Evolutionary conservation across 2,797 vertebrate genomes (phyloP).

Genomic region (Rhynchotus rufescens): DNA sequence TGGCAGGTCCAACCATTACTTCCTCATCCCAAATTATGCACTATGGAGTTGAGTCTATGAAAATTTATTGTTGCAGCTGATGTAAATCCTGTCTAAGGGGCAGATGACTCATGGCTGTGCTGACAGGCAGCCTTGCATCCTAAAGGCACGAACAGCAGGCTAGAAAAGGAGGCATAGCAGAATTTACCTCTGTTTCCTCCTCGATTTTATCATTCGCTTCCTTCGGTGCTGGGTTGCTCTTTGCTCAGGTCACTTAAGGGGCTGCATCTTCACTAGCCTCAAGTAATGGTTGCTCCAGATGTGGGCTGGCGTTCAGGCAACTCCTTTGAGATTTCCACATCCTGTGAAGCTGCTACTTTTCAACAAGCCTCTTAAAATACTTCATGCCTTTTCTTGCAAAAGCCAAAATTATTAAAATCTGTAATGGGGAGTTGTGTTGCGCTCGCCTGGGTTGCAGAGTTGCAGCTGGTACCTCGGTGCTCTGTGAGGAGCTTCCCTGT

Average conservation of each 20-base stretch:
- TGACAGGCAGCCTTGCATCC: not conserved
- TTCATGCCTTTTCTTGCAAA: not conserved
- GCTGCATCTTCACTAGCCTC: not conserved
- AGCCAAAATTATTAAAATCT: not conserved
- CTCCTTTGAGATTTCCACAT: not conserved
- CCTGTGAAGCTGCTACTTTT: no score
- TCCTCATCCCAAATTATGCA: not conserved
- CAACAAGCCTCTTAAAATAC: no score
- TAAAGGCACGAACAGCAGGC: not conserved
- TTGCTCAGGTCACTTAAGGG: not conserved
- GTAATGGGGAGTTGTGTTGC: not conserved
- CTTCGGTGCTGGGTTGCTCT: not conserved
- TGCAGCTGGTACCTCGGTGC: not conserved
- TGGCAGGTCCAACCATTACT: slow-evolving; percentile 6
- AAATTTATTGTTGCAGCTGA: slow-evolving; percentile 30
- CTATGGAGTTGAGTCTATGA: not conserved
- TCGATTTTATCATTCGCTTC: not conserved
- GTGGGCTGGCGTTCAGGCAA: not conserved
- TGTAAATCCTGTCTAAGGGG: slow-evolving; percentile 45
- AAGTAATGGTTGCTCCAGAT: not conserved
- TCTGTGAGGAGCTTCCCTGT: not conserved
- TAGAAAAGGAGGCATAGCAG: not conserved
- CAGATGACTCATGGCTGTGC: slow-evolving; percentile 15
- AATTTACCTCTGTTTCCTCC: not conserved
- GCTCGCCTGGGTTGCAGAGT: not conserved